Base-by-base conservation (phyloP, 2,113 vertebrate species). In the Nyctibius bracteatus region DNA sequence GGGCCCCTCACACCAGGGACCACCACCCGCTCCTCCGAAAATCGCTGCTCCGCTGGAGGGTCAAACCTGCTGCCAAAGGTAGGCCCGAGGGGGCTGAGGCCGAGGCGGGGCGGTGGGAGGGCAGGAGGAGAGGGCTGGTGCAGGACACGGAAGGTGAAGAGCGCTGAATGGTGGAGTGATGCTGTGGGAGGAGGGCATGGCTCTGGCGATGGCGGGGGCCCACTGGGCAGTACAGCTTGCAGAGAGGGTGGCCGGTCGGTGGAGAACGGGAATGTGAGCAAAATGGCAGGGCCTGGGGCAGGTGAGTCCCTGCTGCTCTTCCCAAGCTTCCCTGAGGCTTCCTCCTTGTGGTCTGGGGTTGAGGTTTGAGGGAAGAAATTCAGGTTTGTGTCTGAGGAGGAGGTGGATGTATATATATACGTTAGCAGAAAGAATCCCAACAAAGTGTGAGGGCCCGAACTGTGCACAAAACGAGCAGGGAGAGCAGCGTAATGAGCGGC, bases 131-230 rank as follows among this genome's bases (percentile, higher is more conserved):
- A 35, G 22, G 31, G 58, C 51, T 51, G 28, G 22, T 11, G 10
- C 0, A 0, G 17, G 46, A 10, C 1, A 1, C 27, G 51, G 19
- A 52, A 67, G 46, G 59, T 14, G 47, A 39, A 46, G 39, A 21
- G n/a, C 5, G 7, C 28, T 5, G 33, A 13, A 10, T 3, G 39
- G 41, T 1, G 3, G 15, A 25, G 27, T 25, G n/a, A 27, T 46
- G 39, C 2, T 4, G 9, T 16, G 44, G 21, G 22, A 47, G 57
- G 24, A 13, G 16, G 33, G 20, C 14, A 6, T 2, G 17, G 43
- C 52, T 28, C 14, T 54, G 51, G 63, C 0, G 2, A 5, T 0
- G 5, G 20, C 2, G 0, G 7, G 39, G 44, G 20, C 19, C 5
- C 15, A 2, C 12, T 6, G 52, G 33, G 47, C 13, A 14, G 18